These are phyloP conservation scores for Melolontha melolontha DNA, from an alignment of 2,888 invertebrate genomes.

Conservation along the genomic window DNA sequence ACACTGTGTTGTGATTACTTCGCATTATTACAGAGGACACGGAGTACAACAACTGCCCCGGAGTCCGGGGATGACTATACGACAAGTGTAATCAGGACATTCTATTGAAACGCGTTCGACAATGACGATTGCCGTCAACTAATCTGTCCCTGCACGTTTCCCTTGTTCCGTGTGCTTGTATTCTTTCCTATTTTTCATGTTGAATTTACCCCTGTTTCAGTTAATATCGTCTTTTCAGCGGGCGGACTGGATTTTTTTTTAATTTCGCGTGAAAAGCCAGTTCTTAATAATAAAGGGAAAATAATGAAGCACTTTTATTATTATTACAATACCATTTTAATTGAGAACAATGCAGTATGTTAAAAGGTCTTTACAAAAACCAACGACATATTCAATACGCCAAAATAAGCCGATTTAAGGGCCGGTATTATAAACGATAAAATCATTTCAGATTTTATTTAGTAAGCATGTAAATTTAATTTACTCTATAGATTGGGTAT, in stretches of 20 bases:
- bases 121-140: constrained; percentile 51
- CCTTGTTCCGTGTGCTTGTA: constrained; percentile 28
- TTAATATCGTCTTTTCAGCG: constrained; percentile 47
- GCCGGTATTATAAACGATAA: no score
- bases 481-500: no score
- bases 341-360: no score
- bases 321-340: no score
- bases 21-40: constrained; percentile 38
- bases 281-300: neutral
- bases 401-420: no score
- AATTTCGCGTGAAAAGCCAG: constrained; percentile 36
- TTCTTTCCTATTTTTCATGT: constrained; percentile 42
- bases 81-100: constrained; percentile 55
- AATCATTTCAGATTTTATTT: no score
- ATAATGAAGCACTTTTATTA: no score
- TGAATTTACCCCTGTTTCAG: constrained; percentile 46
- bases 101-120: constrained; percentile 54
- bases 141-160: constrained; percentile 44
- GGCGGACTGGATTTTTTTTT: constrained; percentile 40
- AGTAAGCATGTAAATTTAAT: no score
- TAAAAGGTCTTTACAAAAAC: no score
- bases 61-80: constrained; percentile 47
- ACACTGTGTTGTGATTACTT: constrained; percentile 47
- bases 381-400: no score
- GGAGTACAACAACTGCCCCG: constrained; percentile 33